These are phyloP conservation scores for Platysteira castanea DNA, from an alignment of 2,113 vertebrate genomes.

Conservation along the genomic window DNA sequence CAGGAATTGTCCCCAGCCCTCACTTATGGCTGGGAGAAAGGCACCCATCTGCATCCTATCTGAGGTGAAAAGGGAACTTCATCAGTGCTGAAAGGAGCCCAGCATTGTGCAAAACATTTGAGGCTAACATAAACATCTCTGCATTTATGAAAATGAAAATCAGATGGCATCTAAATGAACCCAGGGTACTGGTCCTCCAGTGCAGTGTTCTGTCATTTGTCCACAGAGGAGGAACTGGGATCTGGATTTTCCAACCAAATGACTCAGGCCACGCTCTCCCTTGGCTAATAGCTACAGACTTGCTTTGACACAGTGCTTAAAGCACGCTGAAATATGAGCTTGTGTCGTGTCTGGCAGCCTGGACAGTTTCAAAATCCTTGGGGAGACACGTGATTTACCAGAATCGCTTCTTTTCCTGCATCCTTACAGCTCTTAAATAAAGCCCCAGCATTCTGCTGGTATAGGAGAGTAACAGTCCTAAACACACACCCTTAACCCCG, in stretches of 20 bases:
- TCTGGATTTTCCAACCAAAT: not conserved
- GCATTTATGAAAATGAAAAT: not conserved
- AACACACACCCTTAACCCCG: not conserved
- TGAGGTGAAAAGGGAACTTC: not conserved
- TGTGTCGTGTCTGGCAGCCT: not conserved
- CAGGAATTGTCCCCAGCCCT: not conserved
- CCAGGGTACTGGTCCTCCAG: not conserved
- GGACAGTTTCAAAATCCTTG: not conserved
- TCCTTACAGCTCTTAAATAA: not conserved
- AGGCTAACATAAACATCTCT: not conserved
- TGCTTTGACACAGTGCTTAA: not conserved
- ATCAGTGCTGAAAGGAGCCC: not conserved
- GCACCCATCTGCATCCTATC: not conserved
- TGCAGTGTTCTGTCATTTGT: not conserved
- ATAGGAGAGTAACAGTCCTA: not conserved
- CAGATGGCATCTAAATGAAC: not conserved
- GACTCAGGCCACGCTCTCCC: not conserved
- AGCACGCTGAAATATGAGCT: not conserved
- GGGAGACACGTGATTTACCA: not conserved
- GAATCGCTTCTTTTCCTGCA: not conserved
- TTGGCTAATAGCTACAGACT: not conserved
- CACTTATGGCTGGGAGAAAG: not conserved
- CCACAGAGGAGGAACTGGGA: not conserved
- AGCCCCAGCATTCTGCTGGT: not conserved
- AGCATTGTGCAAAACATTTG: not conserved